Conservation (phyloP, 2,797 vertebrate genomes). For the Nannoperca obscura region DNA sequence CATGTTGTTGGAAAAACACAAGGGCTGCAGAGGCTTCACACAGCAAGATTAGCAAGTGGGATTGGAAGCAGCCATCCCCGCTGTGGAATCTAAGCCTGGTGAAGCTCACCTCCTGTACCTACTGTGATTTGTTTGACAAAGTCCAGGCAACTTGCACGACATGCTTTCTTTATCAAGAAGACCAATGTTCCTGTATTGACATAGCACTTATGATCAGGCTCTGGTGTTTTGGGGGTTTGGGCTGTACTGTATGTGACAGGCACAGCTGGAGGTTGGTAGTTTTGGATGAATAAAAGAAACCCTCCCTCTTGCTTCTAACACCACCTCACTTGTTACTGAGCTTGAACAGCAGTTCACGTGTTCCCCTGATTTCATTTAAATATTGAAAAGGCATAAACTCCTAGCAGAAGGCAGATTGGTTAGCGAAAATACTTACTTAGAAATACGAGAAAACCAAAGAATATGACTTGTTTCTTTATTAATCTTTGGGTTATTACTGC, state of each 20-base stretch:
- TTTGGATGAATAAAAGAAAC: slow-evolving; percentile 32
- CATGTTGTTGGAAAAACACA: slow-evolving; percentile 62
- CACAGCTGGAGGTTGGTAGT: background rate
- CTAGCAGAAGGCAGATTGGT: slow-evolving; percentile 16
- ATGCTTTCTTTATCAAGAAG: slow-evolving; percentile 57
- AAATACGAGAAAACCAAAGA: slow-evolving; percentile 48
- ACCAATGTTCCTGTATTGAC: slow-evolving; percentile 53
- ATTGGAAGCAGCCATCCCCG: slow-evolving; percentile 68
- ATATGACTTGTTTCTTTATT: slow-evolving; percentile 75
- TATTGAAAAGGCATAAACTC: slow-evolving; percentile 43
- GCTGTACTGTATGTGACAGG: slow-evolving; percentile 25
- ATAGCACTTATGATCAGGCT: slow-evolving; percentile 47
- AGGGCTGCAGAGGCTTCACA: slow-evolving; percentile 51
- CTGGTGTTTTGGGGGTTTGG: slow-evolving; percentile 41
- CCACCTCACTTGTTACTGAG: slow-evolving; percentile 40
- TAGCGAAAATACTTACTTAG: slow-evolving; percentile 10
- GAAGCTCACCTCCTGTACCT: slow-evolving; percentile 57
- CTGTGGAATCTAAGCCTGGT: slow-evolving; percentile 68
- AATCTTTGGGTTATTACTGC: slow-evolving; percentile 77
- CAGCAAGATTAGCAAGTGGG: slow-evolving; percentile 66
- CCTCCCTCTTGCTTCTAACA: background rate
- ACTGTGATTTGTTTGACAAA: slow-evolving; percentile 64
- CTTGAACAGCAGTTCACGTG: slow-evolving; percentile 48
- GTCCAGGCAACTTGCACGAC: slow-evolving; percentile 51
- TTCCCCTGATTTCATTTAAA: slow-evolving; percentile 41